Conservation (phyloP, 2,113 vertebrate genomes). For the Noturus placidus region DNA sequence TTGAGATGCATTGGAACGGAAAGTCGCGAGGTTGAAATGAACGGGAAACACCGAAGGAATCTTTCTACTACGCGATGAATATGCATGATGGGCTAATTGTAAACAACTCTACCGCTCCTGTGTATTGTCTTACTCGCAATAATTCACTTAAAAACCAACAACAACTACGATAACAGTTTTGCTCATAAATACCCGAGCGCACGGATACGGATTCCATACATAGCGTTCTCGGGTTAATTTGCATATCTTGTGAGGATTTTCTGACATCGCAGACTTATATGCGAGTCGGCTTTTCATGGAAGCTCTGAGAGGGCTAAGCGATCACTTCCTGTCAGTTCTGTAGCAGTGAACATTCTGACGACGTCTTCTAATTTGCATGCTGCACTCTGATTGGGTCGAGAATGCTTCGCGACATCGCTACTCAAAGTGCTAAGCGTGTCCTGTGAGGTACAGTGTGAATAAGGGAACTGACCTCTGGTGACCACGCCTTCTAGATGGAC, state of each 20-base stretch:
- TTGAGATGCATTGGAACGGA: background rate
- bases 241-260: background rate
- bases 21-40: background rate
- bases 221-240: background rate
- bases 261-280: background rate
- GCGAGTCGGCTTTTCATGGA: background rate
- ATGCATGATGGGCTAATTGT: background rate
- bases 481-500: slow-evolving; percentile 97
- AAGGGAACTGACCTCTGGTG: slow-evolving; percentile 80
- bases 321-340: background rate
- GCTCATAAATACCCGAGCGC: background rate
- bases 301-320: background rate
- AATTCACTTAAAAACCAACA: background rate
- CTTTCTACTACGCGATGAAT: background rate
- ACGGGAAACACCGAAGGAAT: background rate
- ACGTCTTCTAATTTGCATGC: background rate
- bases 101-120: background rate
- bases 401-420: background rate
- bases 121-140: background rate
- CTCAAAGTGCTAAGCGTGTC: background rate
- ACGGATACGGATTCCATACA: background rate
- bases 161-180: background rate
- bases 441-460: background rate
- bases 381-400: background rate
- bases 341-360: no score